A percentile compares a stretch with the other conserved stretches of the same genome.
Evolutionary conservation across 2,888 invertebrate genomes (phyloP).

Genomic region (Rhamnusium bicolor): DNA sequence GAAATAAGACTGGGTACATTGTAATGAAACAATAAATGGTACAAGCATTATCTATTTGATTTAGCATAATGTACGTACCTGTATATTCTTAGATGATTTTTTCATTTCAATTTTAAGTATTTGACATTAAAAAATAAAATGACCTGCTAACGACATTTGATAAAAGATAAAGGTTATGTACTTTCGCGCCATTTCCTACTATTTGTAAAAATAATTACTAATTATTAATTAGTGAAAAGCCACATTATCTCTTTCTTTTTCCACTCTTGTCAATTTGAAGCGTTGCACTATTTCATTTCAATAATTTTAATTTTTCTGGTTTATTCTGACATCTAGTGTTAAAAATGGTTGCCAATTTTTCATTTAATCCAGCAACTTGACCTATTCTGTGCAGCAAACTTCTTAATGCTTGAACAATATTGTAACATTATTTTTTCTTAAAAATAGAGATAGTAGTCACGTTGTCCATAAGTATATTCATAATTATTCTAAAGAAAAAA

Average conservation of each 20-base stretch:
- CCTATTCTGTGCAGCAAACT: no score
- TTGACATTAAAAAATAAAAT: no score
- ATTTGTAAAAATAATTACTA: background rate
- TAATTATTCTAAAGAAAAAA: no score
- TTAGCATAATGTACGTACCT: conserved; percentile 14
- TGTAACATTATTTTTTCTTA: no score
- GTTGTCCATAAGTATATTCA: no score
- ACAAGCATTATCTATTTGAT: no score
- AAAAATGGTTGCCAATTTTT: no score
- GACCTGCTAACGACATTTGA: no score
- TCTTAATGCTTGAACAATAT: no score
- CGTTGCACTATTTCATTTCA: background rate
- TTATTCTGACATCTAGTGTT: background rate
- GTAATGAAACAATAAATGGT: background rate
- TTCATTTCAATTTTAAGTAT: conserved; percentile 35
- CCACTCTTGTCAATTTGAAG: background rate
- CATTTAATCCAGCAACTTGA: no score
- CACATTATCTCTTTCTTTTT: background rate
- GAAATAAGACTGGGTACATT: no score
- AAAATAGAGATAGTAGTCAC: no score
- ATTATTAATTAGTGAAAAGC: background rate
- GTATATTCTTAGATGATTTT: conserved; percentile 38
- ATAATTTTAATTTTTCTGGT: background rate
- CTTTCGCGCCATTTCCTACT: conserved; percentile 1
- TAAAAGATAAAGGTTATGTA: background rate